Base-by-base conservation (phyloP, 2,888 invertebrate genomes). In the Ochlodes sylvanus region DNA sequence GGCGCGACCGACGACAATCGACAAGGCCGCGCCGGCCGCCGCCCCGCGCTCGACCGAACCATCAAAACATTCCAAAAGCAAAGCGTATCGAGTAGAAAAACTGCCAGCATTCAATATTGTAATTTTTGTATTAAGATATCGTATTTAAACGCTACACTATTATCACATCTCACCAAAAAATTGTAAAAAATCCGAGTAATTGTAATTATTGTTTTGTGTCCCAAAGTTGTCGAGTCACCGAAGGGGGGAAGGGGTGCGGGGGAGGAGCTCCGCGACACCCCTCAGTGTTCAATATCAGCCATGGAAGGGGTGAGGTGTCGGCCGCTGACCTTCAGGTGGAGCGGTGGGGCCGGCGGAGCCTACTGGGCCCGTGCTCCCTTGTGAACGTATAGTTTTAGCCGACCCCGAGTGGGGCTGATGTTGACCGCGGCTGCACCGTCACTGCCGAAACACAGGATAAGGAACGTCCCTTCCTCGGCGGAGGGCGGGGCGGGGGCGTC, bases 111-210 rank as follows among this genome's bases (percentile, higher is more conserved):
- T 71, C 71, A 76, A 76, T 73, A 77, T 78, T 71, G 56, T 69
- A 63, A 67, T 55, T 55, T 63, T 58, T 68, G 57, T 73, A 79
- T 75, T 72, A 75, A 74, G 78, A 80, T 76, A 73, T 77, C 76
- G 71, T 79, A 79, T 79, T 79, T 77, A 79, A 76, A 78, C 71
- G 72, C 84, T 81, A 84, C 75, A 74, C 85, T 88, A 88, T 83
- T 87, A 88, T 88, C 87, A 88, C 87, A 87, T 87, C 79, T 86
- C 83, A 85, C 80, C 77, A 81, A 83, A 82, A 77, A 72, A 71
- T 79, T 76, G 63, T 73, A 72, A 69, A 71, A 60, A 71, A 69
- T 67, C 55, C 55, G 42, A 68, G 58, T 54, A 57, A 50, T 58
- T 56, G 52, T 58, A 41, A 32, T 42, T 63, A 47, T 56, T 44